Conservation (phyloP, 35 echinoderm and acorn worm genomes). For the Acanthaster planci region DNA sequence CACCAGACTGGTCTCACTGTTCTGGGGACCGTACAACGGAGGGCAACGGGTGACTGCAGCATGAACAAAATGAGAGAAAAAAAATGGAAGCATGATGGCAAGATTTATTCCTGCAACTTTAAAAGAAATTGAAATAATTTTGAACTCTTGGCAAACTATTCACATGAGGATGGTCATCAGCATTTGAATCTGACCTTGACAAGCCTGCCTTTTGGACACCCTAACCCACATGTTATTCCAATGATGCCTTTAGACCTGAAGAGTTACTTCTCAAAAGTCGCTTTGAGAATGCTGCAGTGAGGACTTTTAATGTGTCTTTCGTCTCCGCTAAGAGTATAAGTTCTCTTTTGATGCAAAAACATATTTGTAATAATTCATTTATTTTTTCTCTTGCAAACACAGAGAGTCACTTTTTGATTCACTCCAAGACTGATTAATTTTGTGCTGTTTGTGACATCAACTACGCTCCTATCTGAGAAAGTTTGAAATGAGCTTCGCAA, state of each 20-base stretch:
- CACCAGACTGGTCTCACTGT: constrained; percentile 34
- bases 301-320: too few relatives aligned
- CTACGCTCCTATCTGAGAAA: too few relatives aligned
- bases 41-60: constrained; percentile 53
- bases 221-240: not conserved
- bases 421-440: too few relatives aligned
- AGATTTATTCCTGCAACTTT: too few relatives aligned
- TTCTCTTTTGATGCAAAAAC: too few relatives aligned
- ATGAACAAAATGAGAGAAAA: not conserved
- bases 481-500: too few relatives aligned
- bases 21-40: constrained; percentile 41
- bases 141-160: not conserved
- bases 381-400: too few relatives aligned
- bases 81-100: too few relatives aligned
- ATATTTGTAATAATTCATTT: too few relatives aligned
- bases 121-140: constrained; percentile 1
- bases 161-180: not conserved
- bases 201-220: not conserved
- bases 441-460: too few relatives aligned
- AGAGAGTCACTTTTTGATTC: too few relatives aligned
- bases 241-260: not conserved
- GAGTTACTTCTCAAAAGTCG: not conserved
- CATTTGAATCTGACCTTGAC: not conserved
- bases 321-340: too few relatives aligned
- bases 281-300: not conserved